Percentiles rank a stretch among this genome's conserved stretches.
Conservation (phyloP, 2,888 invertebrate species). For the Brachyptera risi region DNA sequence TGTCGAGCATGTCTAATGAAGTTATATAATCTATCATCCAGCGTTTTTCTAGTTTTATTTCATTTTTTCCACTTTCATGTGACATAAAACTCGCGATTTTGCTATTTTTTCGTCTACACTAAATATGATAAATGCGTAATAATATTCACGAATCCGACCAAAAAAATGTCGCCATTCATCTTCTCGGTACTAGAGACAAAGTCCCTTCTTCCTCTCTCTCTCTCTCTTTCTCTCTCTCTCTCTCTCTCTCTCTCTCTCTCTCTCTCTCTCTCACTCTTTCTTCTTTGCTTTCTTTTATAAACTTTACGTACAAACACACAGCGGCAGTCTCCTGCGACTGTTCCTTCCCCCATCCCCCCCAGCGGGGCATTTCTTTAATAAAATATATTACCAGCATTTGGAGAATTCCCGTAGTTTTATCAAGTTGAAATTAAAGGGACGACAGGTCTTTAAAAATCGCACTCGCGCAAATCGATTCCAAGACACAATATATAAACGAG, state of each 20-base stretch:
- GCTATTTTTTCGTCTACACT: slow-evolving; percentile 21
- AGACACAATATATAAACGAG: too few relatives aligned
- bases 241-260: too few relatives aligned
- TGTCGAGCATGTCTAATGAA: slow-evolving; percentile 13
- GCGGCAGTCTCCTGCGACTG: too few relatives aligned
- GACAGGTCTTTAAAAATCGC: neutral
- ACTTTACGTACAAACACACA: neutral
- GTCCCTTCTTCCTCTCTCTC: too few relatives aligned
- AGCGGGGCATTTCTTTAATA: slow-evolving; percentile 9
- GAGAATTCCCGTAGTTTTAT: neutral
- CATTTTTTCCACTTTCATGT: slow-evolving; percentile 16
- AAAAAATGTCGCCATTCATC: slow-evolving; percentile 20
- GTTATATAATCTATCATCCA: slow-evolving; percentile 6
- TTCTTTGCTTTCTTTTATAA: slow-evolving; percentile 4
- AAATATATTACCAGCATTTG: neutral
- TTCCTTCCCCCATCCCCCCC: too few relatives aligned
- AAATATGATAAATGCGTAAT: slow-evolving; percentile 21
- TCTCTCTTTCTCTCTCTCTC: too few relatives aligned
- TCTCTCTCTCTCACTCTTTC: neutral
- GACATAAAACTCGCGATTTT: slow-evolving; percentile 23
- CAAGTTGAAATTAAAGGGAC: neutral
- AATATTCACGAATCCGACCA: slow-evolving; percentile 18
- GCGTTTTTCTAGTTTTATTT: slow-evolving; percentile 11
- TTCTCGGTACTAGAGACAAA: slow-evolving; percentile 19
- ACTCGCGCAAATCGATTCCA: too few relatives aligned